Evolutionary conservation across 2,113 vertebrate genomes (phyloP), one percentile per base, ranked within the genome.

Genomic region (Tragulus kanchil): DNA sequence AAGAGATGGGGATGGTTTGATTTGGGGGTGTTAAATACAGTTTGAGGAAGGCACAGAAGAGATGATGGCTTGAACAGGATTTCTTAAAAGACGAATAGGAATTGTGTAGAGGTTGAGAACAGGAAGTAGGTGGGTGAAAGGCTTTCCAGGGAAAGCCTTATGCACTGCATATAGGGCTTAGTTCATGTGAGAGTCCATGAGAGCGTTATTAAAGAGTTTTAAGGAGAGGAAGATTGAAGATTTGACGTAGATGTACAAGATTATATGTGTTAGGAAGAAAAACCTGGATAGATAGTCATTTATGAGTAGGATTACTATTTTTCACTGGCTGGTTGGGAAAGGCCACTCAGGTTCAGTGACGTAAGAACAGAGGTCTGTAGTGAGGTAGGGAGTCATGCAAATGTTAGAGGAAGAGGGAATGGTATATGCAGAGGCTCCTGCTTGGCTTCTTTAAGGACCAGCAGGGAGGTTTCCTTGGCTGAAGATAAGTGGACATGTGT

Each of bases 71-170:
- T 85, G 54, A 85, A 61, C 10, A 78, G 36, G 13, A 69, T 96
- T 95, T 79, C 36, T 92, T 50, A 83, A 92, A 93, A 48, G 64
- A 64, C 75, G 64, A 59, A 12, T 92, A 42, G 50, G 25, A 93
- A 54, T 52, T 56, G 50, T 19, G 10, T 12, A 50, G 52, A 26
- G 28, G 21, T 85, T 96, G 42, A 3, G 10, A 8, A 42, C n/a
- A 50, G 31, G 26, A 45, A 17, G 58, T 84, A 45, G 28, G 31
- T 65, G 6, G 11, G 36, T 83, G 64, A 3, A 73, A 48, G 14
- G 19, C 23, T 64, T 89, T 73, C 50, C 64, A 9, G 62, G 42
- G 89, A 84, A 71, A 95, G 89, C 31, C 14, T 65, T 85, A 36
- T 42, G 54, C 50, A n/a, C 31, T 50, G 19, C 8, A 5, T 95